Evolutionary conservation across 1,140 invertebrate genomes (phyloP).

Genomic region (Bombus confusus): DNA sequence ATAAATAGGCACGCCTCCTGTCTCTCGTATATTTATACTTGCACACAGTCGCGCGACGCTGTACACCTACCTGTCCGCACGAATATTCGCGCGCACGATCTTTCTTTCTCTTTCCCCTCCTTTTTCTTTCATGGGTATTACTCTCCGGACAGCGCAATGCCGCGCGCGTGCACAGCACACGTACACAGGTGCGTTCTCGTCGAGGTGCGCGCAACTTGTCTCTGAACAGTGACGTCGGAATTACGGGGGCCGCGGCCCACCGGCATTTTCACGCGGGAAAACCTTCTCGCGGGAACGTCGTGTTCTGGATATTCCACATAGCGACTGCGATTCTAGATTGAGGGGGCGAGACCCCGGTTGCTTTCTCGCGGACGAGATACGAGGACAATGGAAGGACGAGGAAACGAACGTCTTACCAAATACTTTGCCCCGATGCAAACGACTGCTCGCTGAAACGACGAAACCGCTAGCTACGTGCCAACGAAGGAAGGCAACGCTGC

Average conservation of each 20-base stretch:
- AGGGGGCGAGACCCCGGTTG: neutral
- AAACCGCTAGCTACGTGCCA: too few species aligned
- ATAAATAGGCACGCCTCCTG: constrained; percentile 80
- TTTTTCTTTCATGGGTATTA: constrained; percentile 16
- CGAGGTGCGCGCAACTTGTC: constrained; percentile 32
- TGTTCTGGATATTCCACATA: constrained; percentile 7
- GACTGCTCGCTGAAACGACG: too few species aligned
- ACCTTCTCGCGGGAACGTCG: constrained; percentile 12
- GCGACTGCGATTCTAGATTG: neutral
- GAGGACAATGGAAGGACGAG: constrained; percentile 25
- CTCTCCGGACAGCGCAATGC: neutral
- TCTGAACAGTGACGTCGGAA: constrained; percentile 11
- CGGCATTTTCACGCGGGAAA: constrained; percentile 32
- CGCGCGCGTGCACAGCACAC: neutral
- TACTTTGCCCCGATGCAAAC: neutral
- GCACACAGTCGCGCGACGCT: constrained; percentile 33
- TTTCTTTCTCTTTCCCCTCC: neutral
- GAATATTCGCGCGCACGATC: constrained; percentile 31
- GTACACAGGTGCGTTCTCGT: neutral
- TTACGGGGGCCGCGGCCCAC: constrained; percentile 41
- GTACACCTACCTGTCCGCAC: constrained; percentile 63
- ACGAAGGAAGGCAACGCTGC: too few species aligned
- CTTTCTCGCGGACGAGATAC: neutral
- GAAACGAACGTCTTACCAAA: neutral
- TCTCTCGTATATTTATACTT: constrained; percentile 59